Evolutionary conservation across 2,113 vertebrate species (phyloP).

Genomic region (Saguinus midas): DNA sequence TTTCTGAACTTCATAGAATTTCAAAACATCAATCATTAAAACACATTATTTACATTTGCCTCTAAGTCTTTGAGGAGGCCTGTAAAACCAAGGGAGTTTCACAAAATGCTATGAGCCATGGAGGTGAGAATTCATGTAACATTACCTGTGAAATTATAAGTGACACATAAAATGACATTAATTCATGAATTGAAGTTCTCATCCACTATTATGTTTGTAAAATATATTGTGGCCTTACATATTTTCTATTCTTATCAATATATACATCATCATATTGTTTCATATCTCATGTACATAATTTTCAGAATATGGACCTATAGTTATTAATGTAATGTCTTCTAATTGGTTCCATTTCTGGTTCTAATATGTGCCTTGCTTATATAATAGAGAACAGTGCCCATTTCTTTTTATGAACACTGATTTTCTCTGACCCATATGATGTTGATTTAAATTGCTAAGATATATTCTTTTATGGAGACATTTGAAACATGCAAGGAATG

Average conservation of each 20-base stretch:
- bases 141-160: background rate
- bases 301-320: background rate
- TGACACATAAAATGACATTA: background rate
- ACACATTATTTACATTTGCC: conserved; percentile 36
- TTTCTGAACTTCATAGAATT: conserved; percentile 62
- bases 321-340: background rate
- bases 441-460: background rate
- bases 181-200: background rate
- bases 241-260: background rate
- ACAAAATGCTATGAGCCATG: background rate
- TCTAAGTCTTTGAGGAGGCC: conserved; percentile 41
- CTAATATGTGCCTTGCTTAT: background rate
- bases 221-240: background rate
- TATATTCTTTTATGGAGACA: background rate
- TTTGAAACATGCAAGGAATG: background rate
- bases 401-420: background rate
- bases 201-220: background rate
- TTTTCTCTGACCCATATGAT: background rate
- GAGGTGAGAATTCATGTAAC: background rate
- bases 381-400: background rate
- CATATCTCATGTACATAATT: background rate
- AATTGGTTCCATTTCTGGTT: background rate
- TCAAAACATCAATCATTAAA: conserved; percentile 59
- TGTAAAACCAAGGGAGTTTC: background rate
- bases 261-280: background rate